Evolutionary conservation across 2,888 invertebrate genomes (phyloP).

Genomic region (Dryocosmus kuriphilus): DNA sequence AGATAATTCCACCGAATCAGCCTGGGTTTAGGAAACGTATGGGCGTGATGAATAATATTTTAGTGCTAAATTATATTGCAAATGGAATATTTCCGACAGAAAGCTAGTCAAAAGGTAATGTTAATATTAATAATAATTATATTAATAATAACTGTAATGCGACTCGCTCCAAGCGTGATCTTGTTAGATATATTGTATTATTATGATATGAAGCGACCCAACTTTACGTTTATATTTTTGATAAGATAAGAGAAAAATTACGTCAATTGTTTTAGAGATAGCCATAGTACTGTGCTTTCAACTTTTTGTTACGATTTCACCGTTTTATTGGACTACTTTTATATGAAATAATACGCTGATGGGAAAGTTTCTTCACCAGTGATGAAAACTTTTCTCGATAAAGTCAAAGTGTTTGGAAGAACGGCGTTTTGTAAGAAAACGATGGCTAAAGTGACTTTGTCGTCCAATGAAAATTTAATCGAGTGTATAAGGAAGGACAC

Average conservation of each 20-base stretch:
- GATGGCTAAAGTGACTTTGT: slow-evolving; percentile 6
- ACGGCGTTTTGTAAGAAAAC: neutral
- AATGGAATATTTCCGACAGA: too few species aligned
- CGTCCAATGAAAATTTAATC: neutral
- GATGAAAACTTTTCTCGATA: slow-evolving; percentile 19
- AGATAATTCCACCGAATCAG: too few species aligned
- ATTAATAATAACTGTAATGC: too few species aligned
- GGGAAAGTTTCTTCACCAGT: slow-evolving; percentile 7
- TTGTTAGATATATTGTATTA: too few species aligned
- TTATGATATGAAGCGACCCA: too few species aligned
- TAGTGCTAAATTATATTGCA: too few species aligned
- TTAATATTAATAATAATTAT: too few species aligned
- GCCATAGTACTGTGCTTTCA: neutral
- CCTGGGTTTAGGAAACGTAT: too few species aligned
- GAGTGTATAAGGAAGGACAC: neutral
- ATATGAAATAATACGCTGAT: slow-evolving; percentile 5
- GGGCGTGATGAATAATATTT: too few species aligned
- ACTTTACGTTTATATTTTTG: neutral
- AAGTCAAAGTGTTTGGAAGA: neutral
- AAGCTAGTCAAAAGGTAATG: too few species aligned
- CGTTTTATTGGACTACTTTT: slow-evolving; percentile 16
- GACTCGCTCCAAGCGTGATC: too few species aligned
- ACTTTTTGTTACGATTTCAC: neutral
- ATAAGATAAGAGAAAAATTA: neutral
- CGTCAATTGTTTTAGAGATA: neutral